Conservation (phyloP, 2,113 vertebrate genomes). For the Pseudopodoces humilis region DNA sequence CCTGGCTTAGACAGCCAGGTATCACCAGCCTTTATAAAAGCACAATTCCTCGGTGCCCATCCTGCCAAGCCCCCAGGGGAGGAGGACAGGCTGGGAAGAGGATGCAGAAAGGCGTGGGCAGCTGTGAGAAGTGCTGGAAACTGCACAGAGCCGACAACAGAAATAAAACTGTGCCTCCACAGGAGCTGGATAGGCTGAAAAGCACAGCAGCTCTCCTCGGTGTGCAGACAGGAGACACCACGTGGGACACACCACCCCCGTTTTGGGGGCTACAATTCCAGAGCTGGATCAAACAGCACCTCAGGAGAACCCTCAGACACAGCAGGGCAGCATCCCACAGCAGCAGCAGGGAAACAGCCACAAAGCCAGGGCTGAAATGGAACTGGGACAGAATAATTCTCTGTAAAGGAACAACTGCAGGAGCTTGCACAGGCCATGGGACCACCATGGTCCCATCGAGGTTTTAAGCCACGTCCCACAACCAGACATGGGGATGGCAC, state of each 20-base stretch:
- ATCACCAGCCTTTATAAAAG: neutral
- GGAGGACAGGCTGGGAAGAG: neutral
- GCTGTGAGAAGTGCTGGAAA: neutral
- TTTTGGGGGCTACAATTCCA: neutral
- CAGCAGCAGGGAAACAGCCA: neutral
- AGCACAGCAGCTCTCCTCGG: neutral
- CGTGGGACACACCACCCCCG: neutral
- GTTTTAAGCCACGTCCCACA: neutral
- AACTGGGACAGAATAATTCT: too few species aligned
- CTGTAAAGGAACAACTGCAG: neutral
- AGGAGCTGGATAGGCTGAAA: neutral
- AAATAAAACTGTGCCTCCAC: neutral
- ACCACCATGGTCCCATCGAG: fast-evolving
- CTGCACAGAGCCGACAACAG: neutral
- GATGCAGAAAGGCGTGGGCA: neutral
- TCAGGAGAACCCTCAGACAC: neutral
- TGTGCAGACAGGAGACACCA: neutral
- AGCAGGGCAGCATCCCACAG: neutral
- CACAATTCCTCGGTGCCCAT: fast-evolving
- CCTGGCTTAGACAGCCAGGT: neutral
- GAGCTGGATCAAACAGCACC: neutral
- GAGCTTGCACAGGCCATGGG: neutral
- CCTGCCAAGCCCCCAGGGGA: neutral
- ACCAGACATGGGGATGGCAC: fast-evolving
- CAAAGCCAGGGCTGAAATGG: neutral